phyloP scores from a whole-genome alignment of 2,888 invertebrate genomes.

The Sycophila texana region DNA sequence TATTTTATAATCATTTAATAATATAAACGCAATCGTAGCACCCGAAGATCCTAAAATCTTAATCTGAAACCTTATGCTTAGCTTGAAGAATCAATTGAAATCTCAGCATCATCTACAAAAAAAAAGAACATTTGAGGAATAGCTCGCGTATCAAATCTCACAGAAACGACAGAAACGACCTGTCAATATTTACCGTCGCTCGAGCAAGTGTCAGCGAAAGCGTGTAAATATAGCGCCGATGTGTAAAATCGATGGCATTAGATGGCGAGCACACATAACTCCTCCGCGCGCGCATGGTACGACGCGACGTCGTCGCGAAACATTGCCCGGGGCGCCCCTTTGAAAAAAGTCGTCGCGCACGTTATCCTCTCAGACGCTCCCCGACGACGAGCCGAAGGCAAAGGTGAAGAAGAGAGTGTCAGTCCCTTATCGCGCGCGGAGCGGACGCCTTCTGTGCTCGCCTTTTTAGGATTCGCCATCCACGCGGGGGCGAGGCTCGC shows the following conservation, averaged over 20 bases:
- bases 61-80: no score
- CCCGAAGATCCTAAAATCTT: no score
- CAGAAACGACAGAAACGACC: not conserved
- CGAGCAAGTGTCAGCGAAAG: not conserved
- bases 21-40: no score
- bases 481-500: slow-evolving; percentile 1
- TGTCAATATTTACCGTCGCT: slow-evolving; percentile 20
- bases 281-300: not conserved
- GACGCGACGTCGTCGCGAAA: slow-evolving; percentile 2
- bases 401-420: not conserved
- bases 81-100: not conserved
- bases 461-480: slow-evolving; percentile 20
- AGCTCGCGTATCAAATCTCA: slow-evolving; percentile 12
- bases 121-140: not conserved
- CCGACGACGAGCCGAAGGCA: not conserved
- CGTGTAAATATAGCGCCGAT: slow-evolving; percentile 10
- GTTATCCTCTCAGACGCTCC: slow-evolving; percentile 14
- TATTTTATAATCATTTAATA: no score
- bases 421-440: slow-evolving; percentile 23
- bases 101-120: not conserved
- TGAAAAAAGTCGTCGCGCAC: slow-evolving; percentile 25
- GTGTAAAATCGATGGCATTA: slow-evolving; percentile 15
- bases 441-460: slow-evolving; percentile 23
- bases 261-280: slow-evolving; percentile 1
- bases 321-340: slow-evolving; percentile 18